Base-by-base conservation (phyloP, 2,113 vertebrate genomes). In the Panthera uncia region DNA sequence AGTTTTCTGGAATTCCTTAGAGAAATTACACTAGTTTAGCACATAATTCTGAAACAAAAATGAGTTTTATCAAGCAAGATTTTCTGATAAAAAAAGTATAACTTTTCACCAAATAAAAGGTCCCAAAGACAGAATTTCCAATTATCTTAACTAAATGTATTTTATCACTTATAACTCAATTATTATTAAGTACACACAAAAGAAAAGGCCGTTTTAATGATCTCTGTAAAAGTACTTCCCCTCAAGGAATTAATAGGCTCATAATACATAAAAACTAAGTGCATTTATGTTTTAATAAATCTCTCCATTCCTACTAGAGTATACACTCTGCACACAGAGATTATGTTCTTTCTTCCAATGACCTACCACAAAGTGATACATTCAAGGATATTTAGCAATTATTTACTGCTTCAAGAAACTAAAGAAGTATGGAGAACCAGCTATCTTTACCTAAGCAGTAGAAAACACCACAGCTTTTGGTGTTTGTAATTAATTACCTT, bases 261-360 rank as follows among this genome's bases (percentile, higher is more conserved):
- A 29, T 63, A 91, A 73, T 45, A 80, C 29, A 88, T 14, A 52
- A 74, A 95, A 80, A 85, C 7, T 7, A 84, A 52, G 45, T 74
- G 23, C 55, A 73, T 89, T 94, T 61, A 91, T 15, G 66, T 95
- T 66, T 94, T 86, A 94, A 94, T 19, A 96, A 57, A 81, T 11
- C 25, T 88, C 55, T 94, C 52, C 66, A 73, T 0, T 80, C 29
- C 48, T 27, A 57, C 3, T 29, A 69, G 4, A 85, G 3, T 74
- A 71, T 52, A 76, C 25, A 74, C 36, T 76, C 21, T 91, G 6
- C 2, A 48, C 15, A 74, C 5, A 88, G 78, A 89, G 38, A 82
- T 19, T 45, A 36, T 12, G 0, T n/a, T 13, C 18, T 93, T 86
- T 87, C 36, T 48, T 83, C 33, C 12, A 87, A 31, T 71, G 19